Evolutionary conservation across 2,113 vertebrate species (phyloP).

Genomic region (Pheucticus melanocephalus): DNA sequence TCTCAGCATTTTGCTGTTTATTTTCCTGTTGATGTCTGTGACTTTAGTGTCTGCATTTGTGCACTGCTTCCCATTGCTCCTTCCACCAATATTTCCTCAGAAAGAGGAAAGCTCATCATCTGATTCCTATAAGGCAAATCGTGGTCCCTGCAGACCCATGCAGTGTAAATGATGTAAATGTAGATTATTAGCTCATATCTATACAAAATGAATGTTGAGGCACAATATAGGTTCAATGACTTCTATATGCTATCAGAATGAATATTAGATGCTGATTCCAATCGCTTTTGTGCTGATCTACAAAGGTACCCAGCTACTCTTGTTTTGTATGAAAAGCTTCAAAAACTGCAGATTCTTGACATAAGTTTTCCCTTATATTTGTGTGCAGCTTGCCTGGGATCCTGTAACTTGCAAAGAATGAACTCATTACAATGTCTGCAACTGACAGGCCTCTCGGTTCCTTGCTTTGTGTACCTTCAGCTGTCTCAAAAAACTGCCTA

Average conservation of each 20-base stretch:
- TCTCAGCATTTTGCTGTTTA: neutral
- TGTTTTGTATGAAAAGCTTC: neutral
- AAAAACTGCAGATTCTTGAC: neutral
- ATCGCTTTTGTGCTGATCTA: neutral
- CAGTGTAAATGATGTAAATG: neutral
- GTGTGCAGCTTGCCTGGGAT: neutral
- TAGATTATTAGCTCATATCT: neutral
- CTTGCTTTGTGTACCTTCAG: neutral
- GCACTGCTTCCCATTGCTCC: neutral
- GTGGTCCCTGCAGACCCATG: neutral
- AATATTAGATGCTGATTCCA: neutral
- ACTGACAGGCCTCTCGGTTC: neutral
- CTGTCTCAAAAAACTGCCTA: neutral
- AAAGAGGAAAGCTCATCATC: neutral
- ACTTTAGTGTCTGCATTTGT: neutral
- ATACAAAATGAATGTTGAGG: neutral
- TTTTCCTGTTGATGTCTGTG: neutral
- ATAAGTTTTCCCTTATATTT: neutral
- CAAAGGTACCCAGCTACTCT: neutral
- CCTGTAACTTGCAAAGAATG: neutral
- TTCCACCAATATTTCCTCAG: neutral
- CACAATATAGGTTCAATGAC: neutral
- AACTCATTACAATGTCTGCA: neutral
- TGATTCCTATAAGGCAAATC: neutral
- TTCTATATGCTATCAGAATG: neutral